Evolutionary conservation across 2,797 vertebrate genomes (phyloP).

Genomic region (Lepilemur septentrionalis): DNA sequence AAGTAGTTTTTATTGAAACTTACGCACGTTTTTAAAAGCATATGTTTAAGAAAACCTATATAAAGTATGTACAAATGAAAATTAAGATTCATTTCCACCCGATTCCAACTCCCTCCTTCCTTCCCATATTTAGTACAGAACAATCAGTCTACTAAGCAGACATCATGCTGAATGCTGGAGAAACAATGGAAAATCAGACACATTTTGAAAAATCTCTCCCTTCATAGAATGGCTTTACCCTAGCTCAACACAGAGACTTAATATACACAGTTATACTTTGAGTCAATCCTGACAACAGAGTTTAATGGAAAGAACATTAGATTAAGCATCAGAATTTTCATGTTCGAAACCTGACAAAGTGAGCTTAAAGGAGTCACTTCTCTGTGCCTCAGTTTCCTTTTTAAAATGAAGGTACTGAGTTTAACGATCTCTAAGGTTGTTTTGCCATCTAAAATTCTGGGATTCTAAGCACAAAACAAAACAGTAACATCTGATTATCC

Average conservation of each 20-base stretch:
- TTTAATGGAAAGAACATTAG: not conserved
- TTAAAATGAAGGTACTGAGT: not conserved
- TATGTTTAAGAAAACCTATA: not conserved
- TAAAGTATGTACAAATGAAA: not conserved
- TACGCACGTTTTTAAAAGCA: not conserved
- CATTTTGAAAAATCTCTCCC: not conserved
- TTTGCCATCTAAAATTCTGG: not conserved
- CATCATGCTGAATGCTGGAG: not conserved
- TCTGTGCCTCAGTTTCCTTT: not conserved
- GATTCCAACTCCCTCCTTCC: not conserved
- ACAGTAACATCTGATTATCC: not conserved
- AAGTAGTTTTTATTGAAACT: not conserved
- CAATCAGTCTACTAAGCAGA: not conserved
- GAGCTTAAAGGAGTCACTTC: not conserved
- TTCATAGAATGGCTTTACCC: not conserved
- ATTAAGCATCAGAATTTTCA: not conserved
- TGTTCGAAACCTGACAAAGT: not conserved
- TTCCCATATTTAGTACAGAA: not conserved
- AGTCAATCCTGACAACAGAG: not conserved
- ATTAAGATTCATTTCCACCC: not conserved
- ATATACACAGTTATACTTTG: not conserved
- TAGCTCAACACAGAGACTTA: not conserved
- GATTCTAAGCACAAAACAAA: constrained; percentile 4
- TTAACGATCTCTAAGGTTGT: not conserved
- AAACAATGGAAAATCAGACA: not conserved